Conservation (phyloP, 1,140 invertebrate species). For the Akabosia matsudoensis region DNA sequence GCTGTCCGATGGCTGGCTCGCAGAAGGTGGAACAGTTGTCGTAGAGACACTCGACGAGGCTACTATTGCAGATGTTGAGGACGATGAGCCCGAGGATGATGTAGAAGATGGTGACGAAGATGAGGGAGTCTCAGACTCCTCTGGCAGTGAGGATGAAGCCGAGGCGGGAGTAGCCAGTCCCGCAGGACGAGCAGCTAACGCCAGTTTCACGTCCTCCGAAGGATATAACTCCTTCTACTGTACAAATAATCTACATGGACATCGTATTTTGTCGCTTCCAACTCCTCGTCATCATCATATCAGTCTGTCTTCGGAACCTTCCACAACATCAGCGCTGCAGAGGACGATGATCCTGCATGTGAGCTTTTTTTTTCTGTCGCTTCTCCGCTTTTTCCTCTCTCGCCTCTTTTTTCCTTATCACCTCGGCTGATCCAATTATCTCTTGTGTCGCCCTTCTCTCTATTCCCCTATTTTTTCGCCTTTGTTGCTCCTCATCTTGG, state of each 20-base stretch:
- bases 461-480: not conserved
- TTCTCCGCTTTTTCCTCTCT: slow-evolving; percentile 5
- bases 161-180: slow-evolving; percentile 41
- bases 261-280: not conserved
- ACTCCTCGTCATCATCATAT: not conserved
- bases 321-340: too few relatives aligned
- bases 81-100: slow-evolving; percentile 20
- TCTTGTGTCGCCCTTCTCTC: not conserved
- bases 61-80: not conserved
- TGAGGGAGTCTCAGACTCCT: slow-evolving; percentile 16
- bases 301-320: not conserved
- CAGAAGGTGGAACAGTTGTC: slow-evolving; percentile 5
- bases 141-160: slow-evolving; percentile 15
- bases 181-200: slow-evolving; percentile 43
- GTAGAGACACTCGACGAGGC: not conserved
- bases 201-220: slow-evolving; percentile 43
- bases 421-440: slow-evolving; percentile 15
- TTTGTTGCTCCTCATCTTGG: not conserved
- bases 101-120: slow-evolving; percentile 33
- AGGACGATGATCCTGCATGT: too few relatives aligned
- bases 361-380: not conserved
- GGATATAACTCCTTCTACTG: slow-evolving; percentile 16
- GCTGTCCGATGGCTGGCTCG: not conserved
- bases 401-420: not conserved
- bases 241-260: not conserved